A percentile compares a stretch with the other conserved stretches of the same genome.
Conservation (phyloP, 2,797 vertebrate species). For the Hyperoplus immaculatus region DNA sequence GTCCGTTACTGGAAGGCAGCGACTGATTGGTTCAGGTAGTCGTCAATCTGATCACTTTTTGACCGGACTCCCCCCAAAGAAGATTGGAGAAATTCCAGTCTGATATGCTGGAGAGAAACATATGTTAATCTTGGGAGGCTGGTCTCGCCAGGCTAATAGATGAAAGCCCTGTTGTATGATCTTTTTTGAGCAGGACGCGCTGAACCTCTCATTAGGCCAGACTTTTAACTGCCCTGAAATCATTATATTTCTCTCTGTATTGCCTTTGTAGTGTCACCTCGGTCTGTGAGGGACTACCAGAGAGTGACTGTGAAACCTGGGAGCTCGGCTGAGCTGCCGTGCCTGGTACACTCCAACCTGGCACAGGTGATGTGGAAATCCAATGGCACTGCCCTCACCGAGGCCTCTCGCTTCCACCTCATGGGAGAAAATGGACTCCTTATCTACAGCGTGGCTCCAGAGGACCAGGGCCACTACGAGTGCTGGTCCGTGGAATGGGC, state of each 20-base stretch:
- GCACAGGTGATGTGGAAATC: constrained; percentile 93
- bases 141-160: neutral
- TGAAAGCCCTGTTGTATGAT: neutral
- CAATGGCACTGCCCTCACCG: constrained; percentile 86
- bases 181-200: neutral
- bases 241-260: constrained; percentile 10
- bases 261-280: constrained; percentile 51
- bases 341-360: constrained; percentile 91
- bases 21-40: too few relatives aligned
- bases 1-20: too few relatives aligned
- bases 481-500: constrained; percentile 92
- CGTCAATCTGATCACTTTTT: too few relatives aligned
- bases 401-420: constrained; percentile 91
- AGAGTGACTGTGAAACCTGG: constrained; percentile 89
- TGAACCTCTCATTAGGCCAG: neutral
- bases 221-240: constrained; percentile 14
- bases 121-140: neutral
- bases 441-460: constrained; percentile 92
- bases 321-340: constrained; percentile 92
- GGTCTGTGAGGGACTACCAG: constrained; percentile 66
- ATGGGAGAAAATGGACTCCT: constrained; percentile 90
- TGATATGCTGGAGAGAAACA: too few relatives aligned
- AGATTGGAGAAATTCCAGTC: too few relatives aligned
- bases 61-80: too few relatives aligned
- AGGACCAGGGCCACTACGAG: constrained; percentile 92